Evolutionary conservation across 2,888 invertebrate genomes (phyloP).

Genomic region (Harpalus rubripes): DNA sequence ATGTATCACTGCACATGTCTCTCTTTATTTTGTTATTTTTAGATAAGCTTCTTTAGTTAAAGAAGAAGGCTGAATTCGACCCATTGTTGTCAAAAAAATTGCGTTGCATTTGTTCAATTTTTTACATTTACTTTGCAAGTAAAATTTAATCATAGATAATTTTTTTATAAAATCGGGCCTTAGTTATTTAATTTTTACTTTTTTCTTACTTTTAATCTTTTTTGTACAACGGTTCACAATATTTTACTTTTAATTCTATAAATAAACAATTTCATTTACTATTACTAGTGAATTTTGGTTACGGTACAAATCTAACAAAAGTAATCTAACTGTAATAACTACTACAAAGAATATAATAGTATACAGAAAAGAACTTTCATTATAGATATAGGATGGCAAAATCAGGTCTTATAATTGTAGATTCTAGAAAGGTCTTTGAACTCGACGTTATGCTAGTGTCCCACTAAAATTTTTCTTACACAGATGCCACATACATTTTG

Average conservation of each 20-base stretch:
- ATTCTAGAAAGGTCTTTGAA: conserved; percentile 66
- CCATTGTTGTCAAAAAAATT: too few relatives aligned
- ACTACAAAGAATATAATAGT: conserved; percentile 30
- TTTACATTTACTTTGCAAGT: too few relatives aligned
- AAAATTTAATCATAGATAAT: too few relatives aligned
- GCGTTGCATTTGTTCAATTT: too few relatives aligned
- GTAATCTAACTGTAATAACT: conserved; percentile 11
- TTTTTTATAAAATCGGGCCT: too few relatives aligned
- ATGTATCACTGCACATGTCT: too few relatives aligned
- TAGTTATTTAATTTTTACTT: neutral
- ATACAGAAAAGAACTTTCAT: conserved; percentile 50
- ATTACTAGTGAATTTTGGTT: conserved; percentile 38
- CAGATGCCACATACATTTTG: conserved; percentile 52
- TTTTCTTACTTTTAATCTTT: neutral
- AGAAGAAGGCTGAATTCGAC: too few relatives aligned
- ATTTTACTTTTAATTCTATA: conserved; percentile 22
- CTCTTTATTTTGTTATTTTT: too few relatives aligned
- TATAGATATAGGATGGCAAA: conserved; percentile 55
- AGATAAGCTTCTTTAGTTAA: too few relatives aligned
- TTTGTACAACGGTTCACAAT: neutral
- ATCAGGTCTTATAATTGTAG: conserved; percentile 54
- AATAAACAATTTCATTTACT: neutral
- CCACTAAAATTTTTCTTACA: conserved; percentile 62
- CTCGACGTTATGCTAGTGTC: conserved; percentile 61
- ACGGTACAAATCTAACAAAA: conserved; percentile 49